Conservation (phyloP, 1,140 invertebrate genomes). For the Apis cerana region DNA sequence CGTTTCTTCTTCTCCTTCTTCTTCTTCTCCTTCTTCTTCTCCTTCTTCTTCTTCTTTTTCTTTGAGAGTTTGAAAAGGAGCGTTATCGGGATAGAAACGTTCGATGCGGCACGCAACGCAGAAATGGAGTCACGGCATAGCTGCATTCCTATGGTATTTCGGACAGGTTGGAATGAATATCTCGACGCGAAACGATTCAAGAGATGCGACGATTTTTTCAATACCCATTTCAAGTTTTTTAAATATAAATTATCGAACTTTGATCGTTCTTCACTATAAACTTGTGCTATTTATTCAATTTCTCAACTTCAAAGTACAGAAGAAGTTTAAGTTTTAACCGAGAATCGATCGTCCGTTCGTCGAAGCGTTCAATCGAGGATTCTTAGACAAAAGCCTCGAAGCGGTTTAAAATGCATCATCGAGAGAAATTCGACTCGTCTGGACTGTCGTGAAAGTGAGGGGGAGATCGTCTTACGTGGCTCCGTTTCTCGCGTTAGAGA, state of each 20-base stretch:
- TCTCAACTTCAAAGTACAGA: no score
- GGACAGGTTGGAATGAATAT: conserved; percentile 23
- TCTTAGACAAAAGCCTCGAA: background rate
- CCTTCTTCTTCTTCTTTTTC: background rate
- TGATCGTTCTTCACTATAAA: no score
- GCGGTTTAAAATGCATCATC: background rate
- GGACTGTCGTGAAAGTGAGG: background rate
- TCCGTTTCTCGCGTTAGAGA: conserved; percentile 44
- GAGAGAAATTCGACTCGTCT: conserved; percentile 20
- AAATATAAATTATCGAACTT: background rate
- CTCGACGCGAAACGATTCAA: conserved; percentile 4
- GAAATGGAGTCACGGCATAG: conserved; percentile 20
- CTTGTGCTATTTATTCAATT: background rate
- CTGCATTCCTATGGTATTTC: conserved; percentile 48
- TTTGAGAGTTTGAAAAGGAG: conserved; percentile 1
- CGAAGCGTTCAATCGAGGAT: background rate
- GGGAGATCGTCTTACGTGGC: conserved; percentile 42
- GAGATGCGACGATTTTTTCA: background rate
- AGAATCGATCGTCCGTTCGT: background rate
- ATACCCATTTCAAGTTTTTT: background rate
- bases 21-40: no score
- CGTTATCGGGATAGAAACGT: conserved; percentile 33
- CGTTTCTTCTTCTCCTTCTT: background rate
- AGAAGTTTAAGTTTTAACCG: background rate
- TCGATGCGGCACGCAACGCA: conserved; percentile 36